Base-by-base conservation (phyloP, 2,888 invertebrate species). In the Priocnemis perturbator region DNA sequence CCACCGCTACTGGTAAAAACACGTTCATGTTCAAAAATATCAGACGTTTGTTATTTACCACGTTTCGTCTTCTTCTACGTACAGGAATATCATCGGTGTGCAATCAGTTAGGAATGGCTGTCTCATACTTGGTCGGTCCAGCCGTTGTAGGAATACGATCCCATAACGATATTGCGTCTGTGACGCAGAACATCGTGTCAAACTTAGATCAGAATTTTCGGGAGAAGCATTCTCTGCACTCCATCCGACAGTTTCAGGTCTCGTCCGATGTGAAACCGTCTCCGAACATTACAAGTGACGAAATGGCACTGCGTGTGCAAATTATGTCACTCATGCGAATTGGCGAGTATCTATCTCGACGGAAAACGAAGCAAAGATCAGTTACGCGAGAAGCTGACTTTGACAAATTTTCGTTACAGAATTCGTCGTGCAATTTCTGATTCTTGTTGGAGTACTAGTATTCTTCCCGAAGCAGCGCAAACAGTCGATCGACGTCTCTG, bases 1-100 rank as follows among this genome's bases (percentile, higher is more conserved):
- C 90, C 15, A 90, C 90, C 15, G 89, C 90, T n/a, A 88, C 88
- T 50, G 87, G 88, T 86, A 77, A 17, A 37, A 1, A n/a, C 37
- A 11, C 37, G 26, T 26, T 11, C 37, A 37, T 26, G 5, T 37
- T 37, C 2, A 37, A 37, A 37, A 37, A 37, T 11, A 19, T 50
- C 17, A 47, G n/a, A n/a, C n/a, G n/a, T 47, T 3, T 17, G 47
- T n/a, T 47, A 3, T 47, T 15, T 50, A 50, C 1, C 20, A 37
- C 7, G 7, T 26, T 26, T 26, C 26, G 37, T 11, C 7, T 37
- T 11, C 14, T 11, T 37, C 4, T 57, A 44, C 0, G 17, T 53
- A 9, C 26, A 85, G 85, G 85, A 26, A 79, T 86, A 60, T 85
- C 86, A 0, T 81, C 78, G n/a, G 82, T 83, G 9, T 70, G 81